These are phyloP conservation scores for Syngnathus scovelli DNA, from an alignment of 2,113 vertebrate species.

Conservation along the genomic window DNA sequence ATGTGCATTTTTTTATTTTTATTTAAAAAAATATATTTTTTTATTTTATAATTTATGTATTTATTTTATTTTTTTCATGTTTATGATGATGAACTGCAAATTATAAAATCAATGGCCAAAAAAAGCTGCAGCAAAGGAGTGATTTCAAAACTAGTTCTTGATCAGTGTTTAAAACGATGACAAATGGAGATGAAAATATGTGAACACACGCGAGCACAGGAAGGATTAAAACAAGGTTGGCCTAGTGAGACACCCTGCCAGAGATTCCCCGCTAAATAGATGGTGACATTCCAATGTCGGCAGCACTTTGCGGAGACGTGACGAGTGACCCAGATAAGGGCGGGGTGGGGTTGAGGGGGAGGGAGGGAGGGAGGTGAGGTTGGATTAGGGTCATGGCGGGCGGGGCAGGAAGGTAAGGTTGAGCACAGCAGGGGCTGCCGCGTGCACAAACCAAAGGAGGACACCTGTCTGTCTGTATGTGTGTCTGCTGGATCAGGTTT, in stretches of 20 bases:
- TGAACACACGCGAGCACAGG: conserved; percentile 13
- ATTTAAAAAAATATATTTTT: no score
- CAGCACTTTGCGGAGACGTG: conserved; percentile 42
- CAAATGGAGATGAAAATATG: no score
- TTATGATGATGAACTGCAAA: background rate
- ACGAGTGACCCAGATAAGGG: conserved; percentile 62
- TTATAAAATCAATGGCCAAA: background rate
- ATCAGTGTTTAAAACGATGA: no score
- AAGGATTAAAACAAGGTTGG: conserved; percentile 61
- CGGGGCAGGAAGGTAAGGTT: conserved; percentile 20
- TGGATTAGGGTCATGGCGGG: conserved; percentile 34
- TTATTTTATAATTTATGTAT: no score
- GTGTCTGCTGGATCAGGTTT: background rate
- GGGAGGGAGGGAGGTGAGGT: conserved; percentile 13
- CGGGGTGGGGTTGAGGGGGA: conserved; percentile 16
- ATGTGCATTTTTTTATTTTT: no score
- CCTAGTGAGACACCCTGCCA: conserved; percentile 46
- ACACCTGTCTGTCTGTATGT: background rate
- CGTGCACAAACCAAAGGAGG: background rate
- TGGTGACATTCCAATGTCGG: conserved; percentile 60
- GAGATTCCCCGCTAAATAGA: conserved; percentile 54
- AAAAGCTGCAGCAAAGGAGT: no score
- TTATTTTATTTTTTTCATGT: no score
- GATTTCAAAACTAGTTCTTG: no score
- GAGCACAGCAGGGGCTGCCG: background rate